Percentiles rank a stretch among this genome's conserved stretches.
Evolutionary conservation across 2,888 invertebrate species (phyloP).

Genomic region (Podabrus alpinus): DNA sequence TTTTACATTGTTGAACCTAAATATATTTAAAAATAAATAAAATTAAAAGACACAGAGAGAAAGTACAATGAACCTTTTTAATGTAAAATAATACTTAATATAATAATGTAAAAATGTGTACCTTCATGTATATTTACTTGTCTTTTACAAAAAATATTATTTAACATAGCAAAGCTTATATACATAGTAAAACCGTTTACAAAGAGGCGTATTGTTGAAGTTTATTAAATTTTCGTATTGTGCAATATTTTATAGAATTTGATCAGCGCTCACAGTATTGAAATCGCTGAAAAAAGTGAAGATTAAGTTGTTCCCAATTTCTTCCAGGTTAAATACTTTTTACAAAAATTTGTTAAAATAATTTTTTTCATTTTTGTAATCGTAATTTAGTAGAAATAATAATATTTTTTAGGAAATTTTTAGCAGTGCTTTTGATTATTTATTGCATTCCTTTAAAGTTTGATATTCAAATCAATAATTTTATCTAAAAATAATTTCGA

Average conservation of each 20-base stretch:
- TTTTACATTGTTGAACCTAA: no score
- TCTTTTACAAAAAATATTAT: not conserved
- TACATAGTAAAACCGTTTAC: not conserved
- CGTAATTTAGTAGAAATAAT: not conserved
- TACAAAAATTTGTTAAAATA: not conserved
- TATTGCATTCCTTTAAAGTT: not conserved
- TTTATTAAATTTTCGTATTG: not conserved
- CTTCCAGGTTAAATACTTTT: not conserved
- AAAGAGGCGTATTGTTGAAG: not conserved
- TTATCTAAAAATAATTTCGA: conserved; percentile 2
- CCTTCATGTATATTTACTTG: not conserved
- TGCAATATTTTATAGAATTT: not conserved
- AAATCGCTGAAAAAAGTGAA: not conserved
- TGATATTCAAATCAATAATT: not conserved
- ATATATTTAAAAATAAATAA: no score
- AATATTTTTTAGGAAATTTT: not conserved
- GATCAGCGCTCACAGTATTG: not conserved
- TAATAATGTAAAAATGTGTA: no score
- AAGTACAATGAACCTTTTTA: no score
- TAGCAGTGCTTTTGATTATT: not conserved
- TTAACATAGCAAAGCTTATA: not conserved
- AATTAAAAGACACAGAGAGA: not conserved
- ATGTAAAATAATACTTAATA: no score
- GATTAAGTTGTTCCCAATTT: not conserved
- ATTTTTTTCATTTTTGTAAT: not conserved